Evolutionary conservation across 1,140 invertebrate species (phyloP), one percentile per base, ranked within the genome.

Genomic region (Phymorhynchus buccinoides): DNA sequence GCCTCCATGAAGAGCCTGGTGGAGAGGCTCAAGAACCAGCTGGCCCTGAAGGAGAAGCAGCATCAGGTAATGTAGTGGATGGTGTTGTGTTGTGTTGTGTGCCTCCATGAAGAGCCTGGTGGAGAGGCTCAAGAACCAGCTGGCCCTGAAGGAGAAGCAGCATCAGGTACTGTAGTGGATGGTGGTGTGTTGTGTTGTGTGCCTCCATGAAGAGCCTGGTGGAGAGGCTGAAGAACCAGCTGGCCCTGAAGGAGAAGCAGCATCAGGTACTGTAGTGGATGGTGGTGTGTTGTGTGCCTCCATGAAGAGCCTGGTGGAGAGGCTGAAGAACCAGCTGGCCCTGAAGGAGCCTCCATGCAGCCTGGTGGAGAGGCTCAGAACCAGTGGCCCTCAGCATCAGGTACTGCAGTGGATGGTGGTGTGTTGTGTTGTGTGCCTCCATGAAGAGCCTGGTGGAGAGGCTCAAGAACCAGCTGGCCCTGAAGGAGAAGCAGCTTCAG

Each of bases 401-500:
- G n/a, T n/a, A n/a, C n/a, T n/a, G n/a, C n/a, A n/a, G n/a, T n/a
- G n/a, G n/a, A n/a, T n/a, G n/a, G n/a, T n/a, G n/a, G n/a, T n/a
- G n/a, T n/a, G n/a, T n/a, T n/a, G n/a, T n/a, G n/a, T n/a, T n/a
- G n/a, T n/a, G n/a, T n/a, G n/a, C 89, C 16, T 91, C 90, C n/a
- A 92, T 93, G 91, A 93, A 91, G 85, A 93, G 91, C 48, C 73
- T 92, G 78, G 90, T 93, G n/a, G 91, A 93, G 71, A 90, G 90
- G 84, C 87, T 94, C n/a, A 93, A 93, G 84, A 92, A 93, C 85
- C 93, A 93, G 82, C 85, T 94, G 62, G 89, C 90, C n/a, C 87
- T 91, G 18, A 94, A 94, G 85, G 93, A 93, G 84, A 92, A 93
- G 86, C 92, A 93, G 87, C 91, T 92, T 78, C 90, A 93, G 91